Evolutionary conservation across 2,797 vertebrate genomes (phyloP).

Genomic region (Hippoglossus hippoglossus): DNA sequence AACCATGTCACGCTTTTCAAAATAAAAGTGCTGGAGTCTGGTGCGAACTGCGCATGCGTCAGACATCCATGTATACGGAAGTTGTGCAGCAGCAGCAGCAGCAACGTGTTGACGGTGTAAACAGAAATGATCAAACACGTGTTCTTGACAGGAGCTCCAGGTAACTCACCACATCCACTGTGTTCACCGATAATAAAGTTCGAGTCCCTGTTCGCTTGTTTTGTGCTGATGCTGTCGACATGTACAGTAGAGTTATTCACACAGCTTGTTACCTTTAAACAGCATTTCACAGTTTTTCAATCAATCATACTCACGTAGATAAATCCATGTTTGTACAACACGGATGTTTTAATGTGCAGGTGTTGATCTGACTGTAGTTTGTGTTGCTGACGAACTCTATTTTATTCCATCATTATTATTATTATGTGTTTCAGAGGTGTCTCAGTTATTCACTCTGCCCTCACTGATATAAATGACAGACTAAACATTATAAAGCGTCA

Average conservation of each 20-base stretch:
- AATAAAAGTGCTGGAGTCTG: neutral
- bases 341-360: too few relatives aligned
- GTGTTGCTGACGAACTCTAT: too few relatives aligned
- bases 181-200: too few relatives aligned
- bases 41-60: slow-evolving; percentile 67
- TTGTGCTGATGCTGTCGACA: neutral
- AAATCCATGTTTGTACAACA: too few relatives aligned
- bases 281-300: neutral
- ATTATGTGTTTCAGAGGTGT: too few relatives aligned
- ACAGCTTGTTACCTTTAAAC: neutral
- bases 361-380: too few relatives aligned
- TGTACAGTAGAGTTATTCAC: too few relatives aligned
- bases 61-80: slow-evolving; percentile 57
- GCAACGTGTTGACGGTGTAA: slow-evolving; percentile 1
- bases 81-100: neutral
- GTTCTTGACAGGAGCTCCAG: slow-evolving; percentile 89
- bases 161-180: slow-evolving; percentile 67
- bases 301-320: neutral
- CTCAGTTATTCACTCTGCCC: neutral
- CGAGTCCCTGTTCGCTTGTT: neutral
- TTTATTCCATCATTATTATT: too few relatives aligned
- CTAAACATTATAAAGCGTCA: neutral
- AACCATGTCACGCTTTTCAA: neutral
- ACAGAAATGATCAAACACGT: slow-evolving; percentile 84
- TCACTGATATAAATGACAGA: neutral